Base-by-base conservation (phyloP, 2,113 vertebrate species). In the Oncorhynchus keta region DNA sequence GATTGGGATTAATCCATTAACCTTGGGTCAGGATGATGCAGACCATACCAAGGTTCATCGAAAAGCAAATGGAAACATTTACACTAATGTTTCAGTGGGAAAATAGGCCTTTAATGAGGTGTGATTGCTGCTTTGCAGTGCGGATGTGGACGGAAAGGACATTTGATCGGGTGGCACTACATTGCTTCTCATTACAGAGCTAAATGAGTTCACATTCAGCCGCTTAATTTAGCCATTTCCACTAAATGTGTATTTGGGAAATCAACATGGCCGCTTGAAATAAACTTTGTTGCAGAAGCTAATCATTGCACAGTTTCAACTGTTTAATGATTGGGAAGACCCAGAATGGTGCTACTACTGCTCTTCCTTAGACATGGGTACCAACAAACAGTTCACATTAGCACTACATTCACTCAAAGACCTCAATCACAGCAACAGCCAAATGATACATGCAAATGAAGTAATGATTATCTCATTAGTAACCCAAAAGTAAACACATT, bases 61-160 rank as follows among this genome's bases (percentile, higher is more conserved):
- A 69, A 13, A 22, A 59, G 45, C 51, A 24, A 48, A 74, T 75
- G 26, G 59, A 80, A 77, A 70, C 69, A 59, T 77, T 76, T 35
- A 48, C 49, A 2, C 73, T 73, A 62, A 26, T 72, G 70, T 72
- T 68, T n/a, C 57, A 48, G 45, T 28, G 67, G 67, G 48, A 45
- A 73, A 68, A 80, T 65, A 62, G 16, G 35, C 30, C 73, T 71
- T 76, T 79, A 78, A 82, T 69, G 51, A 71, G 24, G 75, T 70
- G 55, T 77, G 32, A 75, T 67, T 76, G 49, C 45, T 68, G 62
- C 61, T 69, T 74, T 70, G 28, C 73, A 13, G 72, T 49, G 24
- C n/a, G 70, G 51, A 26, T 55, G 30, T 72, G 70, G 70, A 49
- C 22, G 70, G 69, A 62, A 18, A 73, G 20, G 14, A 55, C 79